These are phyloP conservation scores for Tupaia chinensis DNA, from an alignment of 2,113 vertebrate species.

Conservation along the genomic window DNA sequence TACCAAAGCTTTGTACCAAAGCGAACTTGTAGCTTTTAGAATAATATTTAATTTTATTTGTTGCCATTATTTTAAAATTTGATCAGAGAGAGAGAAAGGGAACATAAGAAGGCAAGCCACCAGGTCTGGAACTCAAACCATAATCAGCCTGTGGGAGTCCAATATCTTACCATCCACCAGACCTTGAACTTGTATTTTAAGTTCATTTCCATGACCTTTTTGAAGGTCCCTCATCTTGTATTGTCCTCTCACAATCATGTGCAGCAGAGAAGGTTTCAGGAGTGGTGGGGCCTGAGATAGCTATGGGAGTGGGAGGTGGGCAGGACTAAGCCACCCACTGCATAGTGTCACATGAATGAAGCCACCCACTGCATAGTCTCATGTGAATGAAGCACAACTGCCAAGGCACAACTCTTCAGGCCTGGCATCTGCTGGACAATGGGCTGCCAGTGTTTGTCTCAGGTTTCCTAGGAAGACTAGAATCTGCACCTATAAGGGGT, in stretches of 20 bases:
- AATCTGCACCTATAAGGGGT: not conserved
- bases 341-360: not conserved
- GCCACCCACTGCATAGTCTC: constrained; percentile 45
- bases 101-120: too few species aligned
- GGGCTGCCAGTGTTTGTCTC: not conserved
- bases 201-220: too few species aligned
- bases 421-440: not conserved
- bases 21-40: too few species aligned
- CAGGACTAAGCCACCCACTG: not conserved
- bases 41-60: too few species aligned
- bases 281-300: constrained; percentile 57
- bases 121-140: too few species aligned
- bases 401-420: not conserved
- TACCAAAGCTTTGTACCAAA: too few species aligned
- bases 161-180: too few species aligned
- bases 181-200: too few species aligned
- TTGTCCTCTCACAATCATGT: not conserved
- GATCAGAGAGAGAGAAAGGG: too few species aligned
- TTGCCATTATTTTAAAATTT: too few species aligned
- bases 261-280: not conserved
- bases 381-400: not conserved
- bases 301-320: constrained; percentile 63
- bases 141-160: too few species aligned
- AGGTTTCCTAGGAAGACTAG: constrained; percentile 52
- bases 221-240: not conserved